Conservation (phyloP, 2,888 invertebrate species). For the Thymelicus acteon region DNA sequence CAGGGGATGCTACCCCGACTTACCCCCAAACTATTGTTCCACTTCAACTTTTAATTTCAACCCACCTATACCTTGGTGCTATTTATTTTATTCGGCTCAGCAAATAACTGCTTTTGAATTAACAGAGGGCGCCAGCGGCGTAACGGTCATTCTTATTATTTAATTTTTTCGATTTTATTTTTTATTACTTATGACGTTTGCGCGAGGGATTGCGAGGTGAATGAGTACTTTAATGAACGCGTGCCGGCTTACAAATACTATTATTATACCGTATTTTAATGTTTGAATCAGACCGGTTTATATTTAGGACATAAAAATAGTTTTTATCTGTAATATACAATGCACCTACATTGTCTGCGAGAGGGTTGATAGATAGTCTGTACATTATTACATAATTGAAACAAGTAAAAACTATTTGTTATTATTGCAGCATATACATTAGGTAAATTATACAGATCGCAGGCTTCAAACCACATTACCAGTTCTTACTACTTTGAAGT, state of each 20-base stretch:
- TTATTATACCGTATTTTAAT: slow-evolving; percentile 29
- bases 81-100: slow-evolving; percentile 52
- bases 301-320: neutral
- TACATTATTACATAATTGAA: too few species aligned
- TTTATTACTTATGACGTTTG: slow-evolving; percentile 37
- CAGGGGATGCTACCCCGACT: slow-evolving; percentile 41
- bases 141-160: slow-evolving; percentile 56
- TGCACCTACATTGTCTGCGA: too few species aligned
- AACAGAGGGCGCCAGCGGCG: slow-evolving; percentile 50
- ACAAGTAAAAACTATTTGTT: too few species aligned
- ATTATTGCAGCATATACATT: too few species aligned
- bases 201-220: slow-evolving; percentile 30
- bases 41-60: slow-evolving; percentile 56
- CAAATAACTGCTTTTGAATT: slow-evolving; percentile 55
- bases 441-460: too few species aligned
- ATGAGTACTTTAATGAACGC: slow-evolving; percentile 32
- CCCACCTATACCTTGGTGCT: slow-evolving; percentile 53
- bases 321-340: neutral
- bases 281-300: neutral
- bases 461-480: too few species aligned
- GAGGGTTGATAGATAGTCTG: too few species aligned
- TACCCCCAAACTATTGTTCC: slow-evolving; percentile 51
- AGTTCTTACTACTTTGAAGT: too few species aligned
- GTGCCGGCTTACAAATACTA: slow-evolving; percentile 28
- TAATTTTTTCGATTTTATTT: slow-evolving; percentile 41